Percentiles rank a stretch among this genome's conserved stretches.
Conservation (phyloP, 1,140 invertebrate genomes). For the Acromyrmex charruanus region DNA sequence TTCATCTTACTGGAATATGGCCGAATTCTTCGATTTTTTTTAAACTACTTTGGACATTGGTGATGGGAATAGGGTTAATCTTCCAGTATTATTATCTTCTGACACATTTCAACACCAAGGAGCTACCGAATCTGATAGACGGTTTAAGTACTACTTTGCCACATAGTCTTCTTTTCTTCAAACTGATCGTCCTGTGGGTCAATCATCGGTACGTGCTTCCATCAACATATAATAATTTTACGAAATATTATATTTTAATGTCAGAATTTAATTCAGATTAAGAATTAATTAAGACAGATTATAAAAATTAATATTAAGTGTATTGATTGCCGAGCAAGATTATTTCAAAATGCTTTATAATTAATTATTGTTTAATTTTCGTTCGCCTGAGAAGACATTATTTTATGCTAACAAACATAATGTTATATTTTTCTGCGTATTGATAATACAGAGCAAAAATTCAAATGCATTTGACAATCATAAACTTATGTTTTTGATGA, state of each 20-base stretch:
- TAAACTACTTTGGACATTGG: conserved; percentile 12
- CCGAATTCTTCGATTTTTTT: conserved; percentile 24
- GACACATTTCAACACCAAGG: conserved; percentile 7
- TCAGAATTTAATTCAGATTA: background rate
- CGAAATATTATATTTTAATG: background rate
- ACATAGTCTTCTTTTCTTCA: conserved; percentile 55
- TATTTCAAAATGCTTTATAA: background rate
- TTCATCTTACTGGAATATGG: conserved; percentile 56
- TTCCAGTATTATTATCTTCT: conserved; percentile 64
- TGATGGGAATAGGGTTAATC: conserved; percentile 39
- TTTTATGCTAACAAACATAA: background rate
- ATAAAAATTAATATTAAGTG: too few species aligned
- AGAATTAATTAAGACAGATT: too few species aligned
- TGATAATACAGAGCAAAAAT: background rate
- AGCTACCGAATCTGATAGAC: conserved; percentile 56
- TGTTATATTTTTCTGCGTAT: background rate
- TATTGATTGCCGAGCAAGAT: background rate
- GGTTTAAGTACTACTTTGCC: conserved; percentile 56
- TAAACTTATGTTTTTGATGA: background rate
- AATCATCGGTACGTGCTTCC: conserved; percentile 55
- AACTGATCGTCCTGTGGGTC: conserved; percentile 59
- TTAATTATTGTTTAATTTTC: background rate
- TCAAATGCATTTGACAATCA: background rate
- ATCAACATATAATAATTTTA: background rate
- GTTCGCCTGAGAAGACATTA: background rate